Base-by-base conservation (phyloP, 2,797 vertebrate genomes). In the Clarias pachynema region DNA sequence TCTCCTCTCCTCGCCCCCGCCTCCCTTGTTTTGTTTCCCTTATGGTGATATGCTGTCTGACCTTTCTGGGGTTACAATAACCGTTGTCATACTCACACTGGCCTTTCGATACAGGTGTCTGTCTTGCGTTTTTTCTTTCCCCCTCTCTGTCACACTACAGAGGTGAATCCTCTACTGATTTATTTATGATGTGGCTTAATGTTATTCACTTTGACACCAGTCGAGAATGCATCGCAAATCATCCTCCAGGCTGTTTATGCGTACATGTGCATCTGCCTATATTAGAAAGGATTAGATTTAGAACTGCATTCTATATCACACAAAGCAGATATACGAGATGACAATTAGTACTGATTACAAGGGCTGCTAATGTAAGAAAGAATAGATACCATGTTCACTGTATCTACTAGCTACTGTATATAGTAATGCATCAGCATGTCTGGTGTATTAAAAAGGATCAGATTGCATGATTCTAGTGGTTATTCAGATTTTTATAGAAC, bases 131-230 rank as follows among this genome's bases (percentile, higher is more conserved):
- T 90, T 91, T 91, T 93, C 92, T 92, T 59, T 65, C 72, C 69
- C 26, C 66, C 90, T 91, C 91, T 92, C 92, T 91, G 93, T 94
- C 94, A 94, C 91, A 89, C 90, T 86, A 90, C 91, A 92, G 92
- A 93, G 92, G 93, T 93, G 92, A 94, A 90, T 93, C 91, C 90
- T 93, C 91, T 95, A 88, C 91, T 95, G 93, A 94, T 94, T 95
- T 95, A 95, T 95, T 95, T 93, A 95, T 95, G 94, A 93, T 93
- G 92, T 87, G 87, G 94, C 93, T 94, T 95, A 95, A 95, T 94
- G 94, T 94, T 93, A 94, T 94, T 95, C 93, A 94, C 93, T 92
- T 88, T 94, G 93, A 95, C 93, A 94, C 91, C 24, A 26, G 78
- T 80, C 86, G 91, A 94, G 92, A 94, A 93, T 93, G 92, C 93